These are phyloP conservation scores for Dermatemys mawii DNA, from an alignment of 2,113 vertebrate genomes.

Conservation along the genomic window DNA sequence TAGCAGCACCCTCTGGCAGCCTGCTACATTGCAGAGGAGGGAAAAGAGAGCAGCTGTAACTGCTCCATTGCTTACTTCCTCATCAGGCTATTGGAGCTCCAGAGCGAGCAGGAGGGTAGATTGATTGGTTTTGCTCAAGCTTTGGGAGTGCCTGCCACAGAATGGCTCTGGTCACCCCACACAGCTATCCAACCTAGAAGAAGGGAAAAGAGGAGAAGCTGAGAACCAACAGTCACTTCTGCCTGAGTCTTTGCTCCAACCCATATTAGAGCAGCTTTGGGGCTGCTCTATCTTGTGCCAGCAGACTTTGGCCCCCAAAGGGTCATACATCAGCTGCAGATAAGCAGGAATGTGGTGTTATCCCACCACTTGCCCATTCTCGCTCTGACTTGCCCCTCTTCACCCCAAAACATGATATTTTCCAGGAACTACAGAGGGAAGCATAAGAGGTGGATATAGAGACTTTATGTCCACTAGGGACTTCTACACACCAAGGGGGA, in stretches of 20 bases:
- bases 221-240: rapidly evolving
- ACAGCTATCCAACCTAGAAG: neutral
- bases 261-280: neutral
- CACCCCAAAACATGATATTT: neutral
- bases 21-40: neutral
- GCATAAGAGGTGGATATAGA: neutral
- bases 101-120: neutral
- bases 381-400: neutral
- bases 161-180: neutral
- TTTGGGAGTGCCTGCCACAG: neutral
- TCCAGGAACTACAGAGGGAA: neutral
- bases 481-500: too few species aligned
- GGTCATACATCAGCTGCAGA: neutral
- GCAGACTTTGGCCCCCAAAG: neutral
- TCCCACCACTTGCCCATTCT: neutral
- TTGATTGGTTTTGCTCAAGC: neutral
- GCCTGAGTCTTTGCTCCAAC: neutral
- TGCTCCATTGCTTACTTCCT: neutral
- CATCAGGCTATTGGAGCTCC: neutral
- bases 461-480: neutral
- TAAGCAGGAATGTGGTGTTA: neutral
- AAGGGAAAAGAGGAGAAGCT: neutral
- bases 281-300: neutral
- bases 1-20: neutral
- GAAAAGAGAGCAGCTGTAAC: neutral